Evolutionary conservation across 2,797 vertebrate genomes (phyloP).

Genomic region (Neosalanx taihuensis): DNA sequence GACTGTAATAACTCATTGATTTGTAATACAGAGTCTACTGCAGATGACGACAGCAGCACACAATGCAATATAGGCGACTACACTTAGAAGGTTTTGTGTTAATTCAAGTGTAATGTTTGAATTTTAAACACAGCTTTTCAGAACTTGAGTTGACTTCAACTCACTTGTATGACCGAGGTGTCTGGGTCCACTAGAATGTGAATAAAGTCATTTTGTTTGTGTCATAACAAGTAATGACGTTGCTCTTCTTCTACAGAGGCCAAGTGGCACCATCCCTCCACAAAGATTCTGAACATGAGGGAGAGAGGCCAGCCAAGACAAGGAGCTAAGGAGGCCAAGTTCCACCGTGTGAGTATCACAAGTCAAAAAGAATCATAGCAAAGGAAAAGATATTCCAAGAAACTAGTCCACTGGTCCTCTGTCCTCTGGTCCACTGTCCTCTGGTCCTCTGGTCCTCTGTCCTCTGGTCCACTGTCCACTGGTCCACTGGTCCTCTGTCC

Average conservation of each 20-base stretch:
- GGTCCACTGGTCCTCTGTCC: no score
- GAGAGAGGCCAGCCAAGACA: slow-evolving; percentile 77
- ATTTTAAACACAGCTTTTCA: neutral
- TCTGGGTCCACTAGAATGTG: neutral
- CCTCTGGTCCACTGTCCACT: no score
- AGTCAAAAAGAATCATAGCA: neutral
- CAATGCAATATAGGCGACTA: neutral
- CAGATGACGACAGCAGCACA: neutral
- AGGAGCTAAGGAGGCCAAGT: slow-evolving; percentile 76
- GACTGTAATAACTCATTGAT: neutral
- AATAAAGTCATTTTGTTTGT: neutral
- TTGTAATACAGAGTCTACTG: neutral
- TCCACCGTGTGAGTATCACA: slow-evolving; percentile 74
- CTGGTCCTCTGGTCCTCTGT: no score
- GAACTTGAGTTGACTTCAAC: neutral
- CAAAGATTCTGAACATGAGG: slow-evolving; percentile 78
- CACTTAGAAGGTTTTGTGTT: neutral
- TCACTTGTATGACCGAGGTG: neutral
- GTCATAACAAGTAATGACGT: neutral
- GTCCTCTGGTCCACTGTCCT: no score
- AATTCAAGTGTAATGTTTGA: neutral
- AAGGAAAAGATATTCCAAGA: neutral
- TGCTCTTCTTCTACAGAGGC: slow-evolving; percentile 66
- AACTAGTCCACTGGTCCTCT: no score
- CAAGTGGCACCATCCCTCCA: slow-evolving; percentile 78